Evolutionary conservation across 2,113 vertebrate species (phyloP), one percentile per base, ranked within the genome.

Genomic region (Passerina amoena): DNA sequence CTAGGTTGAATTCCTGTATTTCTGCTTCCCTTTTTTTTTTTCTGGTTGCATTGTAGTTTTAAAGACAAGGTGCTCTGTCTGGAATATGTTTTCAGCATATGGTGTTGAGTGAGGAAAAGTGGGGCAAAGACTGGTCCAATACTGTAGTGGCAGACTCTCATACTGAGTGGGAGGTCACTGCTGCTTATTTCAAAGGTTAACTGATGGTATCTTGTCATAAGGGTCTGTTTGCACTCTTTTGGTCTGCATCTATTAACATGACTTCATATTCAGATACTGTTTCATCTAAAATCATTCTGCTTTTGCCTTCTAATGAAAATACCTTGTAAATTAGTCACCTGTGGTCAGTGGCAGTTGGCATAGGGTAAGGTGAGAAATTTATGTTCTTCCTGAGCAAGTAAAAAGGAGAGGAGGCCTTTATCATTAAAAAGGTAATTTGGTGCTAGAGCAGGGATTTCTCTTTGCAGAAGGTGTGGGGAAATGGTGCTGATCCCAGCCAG

Each of bases 11-110:
- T 64, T 56, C 70, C 76, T 79, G 17, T 87, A 73, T 88, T 91
- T 73, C 59, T 17, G 53, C 48, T 48, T 95, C 18, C 27, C 33
- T 20, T 81, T 80, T 71, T n/a, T 84, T 37, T 20, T 94, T 94
- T 91, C 86, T 92, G 24, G 37, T 88, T 96, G 94, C 88, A 70
- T 57, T 3, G 3, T 82, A 61, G 38, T 47, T 91, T 96, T 89
- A 85, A 70, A 75, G 70, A 73, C 14, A 75, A 60, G 24, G 4
- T 50, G 12, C n/a, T 61, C 27, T 82, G 73, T 76, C 54, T 85
- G 76, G 40, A 76, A 82, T 92, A 56, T 84, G 31, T 68, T 95
- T 95, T 90, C 81, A 80, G 71, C 61, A 28, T 79, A 6, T 53
- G 47, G 75, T 90, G 63, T 22, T 60, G 54, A 48, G 16, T 37